Conservation (phyloP, 2,888 invertebrate species). For the Cheilosia grossa region DNA sequence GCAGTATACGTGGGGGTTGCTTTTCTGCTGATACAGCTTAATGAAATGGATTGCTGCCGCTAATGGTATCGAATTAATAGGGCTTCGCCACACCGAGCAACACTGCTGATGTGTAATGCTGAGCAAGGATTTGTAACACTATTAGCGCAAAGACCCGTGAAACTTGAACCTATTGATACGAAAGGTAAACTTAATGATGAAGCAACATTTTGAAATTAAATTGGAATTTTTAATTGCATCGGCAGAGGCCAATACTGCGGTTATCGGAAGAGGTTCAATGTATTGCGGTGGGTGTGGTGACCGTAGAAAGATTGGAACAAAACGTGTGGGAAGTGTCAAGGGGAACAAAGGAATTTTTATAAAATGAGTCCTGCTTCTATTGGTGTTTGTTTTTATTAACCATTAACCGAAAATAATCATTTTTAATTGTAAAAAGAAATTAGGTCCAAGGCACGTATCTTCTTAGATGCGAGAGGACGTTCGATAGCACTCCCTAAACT, state of each 20-base stretch:
- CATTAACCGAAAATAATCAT: no score
- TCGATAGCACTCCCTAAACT: no score
- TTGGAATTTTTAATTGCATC: constrained; percentile 1
- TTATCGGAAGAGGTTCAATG: background rate
- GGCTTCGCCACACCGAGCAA: constrained; percentile 13
- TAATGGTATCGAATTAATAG: constrained; percentile 52
- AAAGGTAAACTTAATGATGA: constrained; percentile 30
- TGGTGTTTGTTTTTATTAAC: no score
- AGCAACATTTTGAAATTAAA: constrained; percentile 22
- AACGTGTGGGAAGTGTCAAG: no score
- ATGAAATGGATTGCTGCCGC: constrained; percentile 45
- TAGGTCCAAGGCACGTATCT: no score
- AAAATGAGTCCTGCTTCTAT: no score
- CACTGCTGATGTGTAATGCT: constrained; percentile 31
- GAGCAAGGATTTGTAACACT: constrained; percentile 40
- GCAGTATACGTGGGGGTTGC: no score
- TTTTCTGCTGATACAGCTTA: constrained; percentile 53
- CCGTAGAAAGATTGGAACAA: no score
- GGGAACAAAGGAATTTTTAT: no score
- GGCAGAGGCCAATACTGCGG: background rate
- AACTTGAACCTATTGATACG: constrained; percentile 20
- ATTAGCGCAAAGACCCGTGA: constrained; percentile 40
- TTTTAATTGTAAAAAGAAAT: no score
- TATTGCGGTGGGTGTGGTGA: no score
- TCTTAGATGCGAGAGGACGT: no score